These are phyloP conservation scores for Silurus meridionalis DNA, from an alignment of 2,113 vertebrate genomes.

Conservation along the genomic window DNA sequence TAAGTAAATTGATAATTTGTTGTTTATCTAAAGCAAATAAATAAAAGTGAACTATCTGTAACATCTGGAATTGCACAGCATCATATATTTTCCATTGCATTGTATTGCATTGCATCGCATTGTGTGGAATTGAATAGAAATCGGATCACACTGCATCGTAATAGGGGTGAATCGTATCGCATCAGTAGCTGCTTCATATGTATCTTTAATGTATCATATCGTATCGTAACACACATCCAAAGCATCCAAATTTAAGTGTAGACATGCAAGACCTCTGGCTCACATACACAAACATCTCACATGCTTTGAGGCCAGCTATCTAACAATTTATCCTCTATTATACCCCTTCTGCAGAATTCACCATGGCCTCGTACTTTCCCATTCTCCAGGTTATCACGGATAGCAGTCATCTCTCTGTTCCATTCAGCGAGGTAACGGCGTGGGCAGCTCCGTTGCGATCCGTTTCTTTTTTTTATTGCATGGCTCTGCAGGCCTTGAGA, in stretches of 20 bases:
- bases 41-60: too few species aligned
- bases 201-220: too few species aligned
- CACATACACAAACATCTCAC: conserved; percentile 6
- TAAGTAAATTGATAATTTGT: too few species aligned
- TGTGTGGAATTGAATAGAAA: too few species aligned
- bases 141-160: too few species aligned
- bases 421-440: conserved; percentile 38
- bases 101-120: too few species aligned
- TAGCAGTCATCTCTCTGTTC: conserved; percentile 18
- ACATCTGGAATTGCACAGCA: too few species aligned
- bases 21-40: too few species aligned
- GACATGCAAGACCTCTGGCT: background rate
- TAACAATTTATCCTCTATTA: conserved; percentile 26
- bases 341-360: conserved; percentile 28
- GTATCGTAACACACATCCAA: background rate
- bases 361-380: conserved; percentile 18
- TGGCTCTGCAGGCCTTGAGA: conserved; percentile 60
- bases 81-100: too few species aligned
- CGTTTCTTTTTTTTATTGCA: conserved; percentile 57
- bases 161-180: too few species aligned
- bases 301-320: background rate
- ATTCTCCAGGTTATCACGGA: conserved; percentile 38
- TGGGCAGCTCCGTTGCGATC: conserved; percentile 59
- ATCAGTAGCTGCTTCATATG: too few species aligned
- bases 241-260: background rate